phyloP scores from a whole-genome alignment of 2,888 invertebrate genomes.

The Urechis unicinctus region DNA sequence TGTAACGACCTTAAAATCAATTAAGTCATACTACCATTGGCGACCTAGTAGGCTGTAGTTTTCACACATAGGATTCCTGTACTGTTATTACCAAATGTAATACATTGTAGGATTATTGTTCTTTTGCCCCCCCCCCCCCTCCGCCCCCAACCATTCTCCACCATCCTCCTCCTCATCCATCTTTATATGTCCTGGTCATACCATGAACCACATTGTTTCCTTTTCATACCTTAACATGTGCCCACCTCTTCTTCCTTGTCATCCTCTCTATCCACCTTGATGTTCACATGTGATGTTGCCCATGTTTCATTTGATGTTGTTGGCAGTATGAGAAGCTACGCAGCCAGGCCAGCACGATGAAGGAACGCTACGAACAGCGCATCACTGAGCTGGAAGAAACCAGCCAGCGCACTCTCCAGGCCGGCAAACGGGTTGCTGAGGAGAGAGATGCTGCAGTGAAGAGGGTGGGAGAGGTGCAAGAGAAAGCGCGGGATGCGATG shows the following conservation, averaged over 20 bases:
- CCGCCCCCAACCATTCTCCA: too few relatives aligned
- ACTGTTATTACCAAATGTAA: too few relatives aligned
- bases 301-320: too few relatives aligned
- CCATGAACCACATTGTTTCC: too few relatives aligned
- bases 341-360: conserved; percentile 37
- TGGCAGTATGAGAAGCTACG: conserved; percentile 43
- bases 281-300: too few relatives aligned
- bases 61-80: too few relatives aligned
- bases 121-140: too few relatives aligned
- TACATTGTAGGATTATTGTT: too few relatives aligned
- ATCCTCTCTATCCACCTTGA: background rate
- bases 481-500: background rate
- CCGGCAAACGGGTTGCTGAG: conserved; percentile 22
- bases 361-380: conserved; percentile 39
- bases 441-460: conserved; percentile 15
- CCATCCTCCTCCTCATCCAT: too few relatives aligned
- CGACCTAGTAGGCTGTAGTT: background rate
- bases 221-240: too few relatives aligned
- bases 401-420: conserved; percentile 22
- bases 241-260: background rate
- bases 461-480: background rate
- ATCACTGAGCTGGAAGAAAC: conserved; percentile 32
- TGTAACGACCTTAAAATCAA: too few relatives aligned
- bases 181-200: too few relatives aligned
- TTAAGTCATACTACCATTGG: background rate